These are phyloP conservation scores for Halesus radiatus DNA, from an alignment of 1,140 invertebrate genomes.

Conservation along the genomic window DNA sequence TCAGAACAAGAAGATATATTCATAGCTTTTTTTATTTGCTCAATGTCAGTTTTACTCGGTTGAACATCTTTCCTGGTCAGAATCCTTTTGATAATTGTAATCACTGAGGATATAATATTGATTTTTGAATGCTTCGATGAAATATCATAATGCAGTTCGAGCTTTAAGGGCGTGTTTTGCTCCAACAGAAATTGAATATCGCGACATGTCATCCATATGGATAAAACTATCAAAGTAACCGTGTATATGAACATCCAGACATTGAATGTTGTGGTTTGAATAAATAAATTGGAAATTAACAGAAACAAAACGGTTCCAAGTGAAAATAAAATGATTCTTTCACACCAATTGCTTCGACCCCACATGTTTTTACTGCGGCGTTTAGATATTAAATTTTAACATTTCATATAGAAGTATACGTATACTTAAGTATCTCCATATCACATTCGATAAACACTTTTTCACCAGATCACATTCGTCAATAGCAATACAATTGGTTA, in stretches of 20 bases:
- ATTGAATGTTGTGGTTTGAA: constrained; percentile 48
- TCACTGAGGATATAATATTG: not conserved
- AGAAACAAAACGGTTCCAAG: constrained; percentile 31
- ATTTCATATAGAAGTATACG: not conserved
- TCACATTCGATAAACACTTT: too few species aligned
- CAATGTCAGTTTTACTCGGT: not conserved
- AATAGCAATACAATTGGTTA: too few species aligned
- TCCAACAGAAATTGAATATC: constrained; percentile 65
- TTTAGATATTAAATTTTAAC: not conserved
- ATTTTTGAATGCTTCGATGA: constrained; percentile 59
- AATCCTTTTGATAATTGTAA: constrained; percentile 36
- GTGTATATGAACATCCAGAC: constrained; percentile 64
- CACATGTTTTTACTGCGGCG: constrained; percentile 17
- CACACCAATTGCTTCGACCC: constrained; percentile 50
- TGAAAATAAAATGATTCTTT: constrained; percentile 50
- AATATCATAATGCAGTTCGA: constrained; percentile 60
- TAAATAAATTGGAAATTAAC: constrained; percentile 36
- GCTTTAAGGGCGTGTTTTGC: constrained; percentile 65
- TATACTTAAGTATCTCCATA: too few species aligned
- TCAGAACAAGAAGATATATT: constrained; percentile 26
- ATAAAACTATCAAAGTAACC: constrained; percentile 61
- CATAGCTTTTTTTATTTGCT: not conserved
- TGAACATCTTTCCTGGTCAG: not conserved
- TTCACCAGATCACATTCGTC: too few species aligned
- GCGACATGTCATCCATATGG: constrained; percentile 63